Percentiles rank a stretch among this genome's conserved stretches.
Evolutionary conservation across 2,113 vertebrate species (phyloP).

Genomic region (Oplegnathus fasciatus): DNA sequence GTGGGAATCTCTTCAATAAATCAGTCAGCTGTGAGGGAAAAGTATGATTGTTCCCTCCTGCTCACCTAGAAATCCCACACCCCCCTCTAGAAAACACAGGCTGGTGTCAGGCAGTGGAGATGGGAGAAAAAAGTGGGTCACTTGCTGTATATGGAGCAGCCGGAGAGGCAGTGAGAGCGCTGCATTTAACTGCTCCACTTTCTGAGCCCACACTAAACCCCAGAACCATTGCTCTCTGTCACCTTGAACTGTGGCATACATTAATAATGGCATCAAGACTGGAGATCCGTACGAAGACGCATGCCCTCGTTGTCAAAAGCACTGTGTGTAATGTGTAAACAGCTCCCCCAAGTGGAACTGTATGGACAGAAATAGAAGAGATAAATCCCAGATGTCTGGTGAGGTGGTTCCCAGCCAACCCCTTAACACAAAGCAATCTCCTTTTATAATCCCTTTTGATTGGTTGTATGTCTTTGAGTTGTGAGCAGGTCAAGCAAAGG

Average conservation of each 20-base stretch:
- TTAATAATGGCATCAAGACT: conserved; percentile 75
- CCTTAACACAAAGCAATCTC: neutral
- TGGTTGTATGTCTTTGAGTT: neutral
- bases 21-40: conserved; percentile 64
- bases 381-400: neutral
- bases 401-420: neutral
- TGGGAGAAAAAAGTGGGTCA: conserved; percentile 77
- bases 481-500: neutral
- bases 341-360: conserved; percentile 67
- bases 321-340: conserved; percentile 38
- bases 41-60: conserved; percentile 41
- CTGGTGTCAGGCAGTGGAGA: conserved; percentile 69
- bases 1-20: conserved; percentile 41
- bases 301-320: conserved; percentile 4
- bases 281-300: conserved; percentile 16
- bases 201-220: conserved; percentile 70
- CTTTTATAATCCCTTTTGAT: neutral
- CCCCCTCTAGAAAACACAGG: conserved; percentile 47
- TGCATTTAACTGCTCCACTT: conserved; percentile 87
- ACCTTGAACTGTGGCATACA: conserved; percentile 77
- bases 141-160: conserved; percentile 79
- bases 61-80: conserved; percentile 61
- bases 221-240: conserved; percentile 81
- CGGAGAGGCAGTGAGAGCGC: conserved; percentile 68
- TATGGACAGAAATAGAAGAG: neutral